Base-by-base conservation (phyloP, 2,113 vertebrate genomes). In the Nerophis ophidion region DNA sequence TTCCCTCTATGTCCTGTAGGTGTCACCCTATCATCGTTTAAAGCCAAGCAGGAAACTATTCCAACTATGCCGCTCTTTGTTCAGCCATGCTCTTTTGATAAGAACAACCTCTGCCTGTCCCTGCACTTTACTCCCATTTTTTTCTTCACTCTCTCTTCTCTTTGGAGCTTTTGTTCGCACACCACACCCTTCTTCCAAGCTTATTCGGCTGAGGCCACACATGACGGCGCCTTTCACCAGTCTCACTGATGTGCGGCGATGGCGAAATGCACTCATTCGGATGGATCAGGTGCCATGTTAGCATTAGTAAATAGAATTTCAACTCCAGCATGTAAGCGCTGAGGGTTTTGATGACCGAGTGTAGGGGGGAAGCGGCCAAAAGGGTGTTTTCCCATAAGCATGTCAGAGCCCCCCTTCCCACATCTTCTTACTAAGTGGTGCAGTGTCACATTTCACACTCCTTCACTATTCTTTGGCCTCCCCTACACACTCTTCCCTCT, bases 311-410 rank as follows among this genome's bases (percentile, higher is more conserved):
- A 48, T 13, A 17, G n/a, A 14, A 55, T 55, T 55, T 8, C 42
- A 13, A 34, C 6, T 19, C 10, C 13, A 2, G 13, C 14, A 51
- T 12, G 49, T 50, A 19, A 15, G 51, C 7, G 34, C 13, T 36
- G 53, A 8, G 53, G 26, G n/a, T 40, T 52, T n/a, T 0, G 26
- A 33, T 73, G 57, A 61, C 60, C 70, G 76, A 74, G 72, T 75
- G 72, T 73, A 44, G 38, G 19, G 50, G 68, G 49, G 58, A 47
- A 19, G 61, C 46, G 50, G 52, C 54, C 13, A 55, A 14, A 54
- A 70, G 67, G 80, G 74, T 38, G 69, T 87, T 73, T 88, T 86
- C 82, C 38, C 75, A 76, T 14, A 10, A 76, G 16, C 50, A 40
- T 78, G 75, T 75, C 1, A 64, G 34, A 73, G 19, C 44, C 48